A percentile compares a stretch with the other conserved stretches of the same genome.
phyloP scores from a whole-genome alignment of 1,140 invertebrate species.

The Papilio dardanus region DNA sequence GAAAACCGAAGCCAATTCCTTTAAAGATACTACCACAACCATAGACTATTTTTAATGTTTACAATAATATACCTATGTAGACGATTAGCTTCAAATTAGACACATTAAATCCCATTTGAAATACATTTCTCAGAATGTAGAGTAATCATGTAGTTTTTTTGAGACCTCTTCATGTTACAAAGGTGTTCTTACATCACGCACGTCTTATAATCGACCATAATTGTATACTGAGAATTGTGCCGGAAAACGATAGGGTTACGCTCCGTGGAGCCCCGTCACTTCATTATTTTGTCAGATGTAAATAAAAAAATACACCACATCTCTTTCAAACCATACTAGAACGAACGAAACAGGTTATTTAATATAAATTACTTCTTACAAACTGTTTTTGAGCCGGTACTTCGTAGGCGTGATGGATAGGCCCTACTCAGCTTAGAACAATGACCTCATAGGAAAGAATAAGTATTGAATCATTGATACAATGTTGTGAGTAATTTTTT shows the following conservation, averaged over 20 bases:
- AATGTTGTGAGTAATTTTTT: neutral
- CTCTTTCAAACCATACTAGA: slow-evolving; percentile 21
- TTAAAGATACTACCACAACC: neutral
- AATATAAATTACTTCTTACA: slow-evolving; percentile 34
- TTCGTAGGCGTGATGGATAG: slow-evolving; percentile 31
- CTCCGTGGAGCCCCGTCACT: slow-evolving; percentile 20
- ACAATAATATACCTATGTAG: neutral
- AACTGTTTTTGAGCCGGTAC: slow-evolving; percentile 19
- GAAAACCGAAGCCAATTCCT: neutral
- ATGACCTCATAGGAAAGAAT: slow-evolving; percentile 5
- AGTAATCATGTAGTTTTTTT: slow-evolving; percentile 31
- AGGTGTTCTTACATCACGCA: slow-evolving; percentile 33
- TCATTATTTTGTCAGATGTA: slow-evolving; percentile 31
- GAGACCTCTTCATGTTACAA: neutral
- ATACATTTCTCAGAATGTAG: slow-evolving; percentile 23
- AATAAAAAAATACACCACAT: slow-evolving; percentile 17
- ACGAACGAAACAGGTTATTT: slow-evolving; percentile 19
- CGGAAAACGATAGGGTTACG: slow-evolving; percentile 37
- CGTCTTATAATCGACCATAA: slow-evolving; percentile 31
- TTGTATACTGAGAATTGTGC: slow-evolving; percentile 34
- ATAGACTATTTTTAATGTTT: neutral
- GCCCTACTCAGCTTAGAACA: neutral
- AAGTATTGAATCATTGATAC: neutral
- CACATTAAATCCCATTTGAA: slow-evolving; percentile 7
- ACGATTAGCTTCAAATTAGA: slow-evolving; percentile 16